Percentiles rank a stretch among this genome's conserved stretches.
These are phyloP conservation scores for Yponomeuta plumbellus DNA, from an alignment of 2,888 invertebrate genomes.

Conservation along the genomic window DNA sequence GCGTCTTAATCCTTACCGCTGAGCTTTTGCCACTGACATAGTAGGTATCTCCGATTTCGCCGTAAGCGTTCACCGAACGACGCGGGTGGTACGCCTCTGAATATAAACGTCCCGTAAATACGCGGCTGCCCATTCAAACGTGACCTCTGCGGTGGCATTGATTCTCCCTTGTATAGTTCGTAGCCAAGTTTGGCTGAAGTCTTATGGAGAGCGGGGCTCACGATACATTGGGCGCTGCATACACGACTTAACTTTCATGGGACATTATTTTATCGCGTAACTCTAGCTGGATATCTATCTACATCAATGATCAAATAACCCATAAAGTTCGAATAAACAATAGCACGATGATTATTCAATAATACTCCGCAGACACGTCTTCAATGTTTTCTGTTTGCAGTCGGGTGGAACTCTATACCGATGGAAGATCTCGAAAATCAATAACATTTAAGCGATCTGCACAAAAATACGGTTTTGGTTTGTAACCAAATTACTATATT, in stretches of 20 bases:
- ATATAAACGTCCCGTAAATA: conserved; percentile 61
- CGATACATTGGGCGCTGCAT: conserved; percentile 1
- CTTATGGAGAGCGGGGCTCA: neutral
- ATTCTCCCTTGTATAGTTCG: conserved; percentile 6
- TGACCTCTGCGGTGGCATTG: conserved; percentile 14
- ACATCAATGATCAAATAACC: conserved; percentile 10
- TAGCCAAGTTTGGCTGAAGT: conserved; percentile 4
- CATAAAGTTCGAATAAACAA: neutral
- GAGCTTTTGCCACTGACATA: conserved; percentile 30
- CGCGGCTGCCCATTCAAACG: conserved; percentile 33
- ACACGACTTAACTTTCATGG: conserved; percentile 16
- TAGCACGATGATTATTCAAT: neutral
- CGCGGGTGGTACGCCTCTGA: conserved; percentile 64
- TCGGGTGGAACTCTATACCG: neutral
- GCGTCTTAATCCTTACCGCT: conserved; percentile 6
- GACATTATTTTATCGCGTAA: conserved; percentile 15
- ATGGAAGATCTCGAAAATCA: neutral
- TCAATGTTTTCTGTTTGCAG: neutral
- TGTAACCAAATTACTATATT: too few relatives aligned
- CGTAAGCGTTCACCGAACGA: conserved; percentile 42
- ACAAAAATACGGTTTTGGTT: too few relatives aligned
- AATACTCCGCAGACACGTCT: neutral
- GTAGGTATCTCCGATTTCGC: conserved; percentile 51
- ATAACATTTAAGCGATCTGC: too few relatives aligned
- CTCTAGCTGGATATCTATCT: conserved; percentile 12